Base-by-base conservation (phyloP, 2,797 vertebrate genomes). In the Danionella dracula region DNA sequence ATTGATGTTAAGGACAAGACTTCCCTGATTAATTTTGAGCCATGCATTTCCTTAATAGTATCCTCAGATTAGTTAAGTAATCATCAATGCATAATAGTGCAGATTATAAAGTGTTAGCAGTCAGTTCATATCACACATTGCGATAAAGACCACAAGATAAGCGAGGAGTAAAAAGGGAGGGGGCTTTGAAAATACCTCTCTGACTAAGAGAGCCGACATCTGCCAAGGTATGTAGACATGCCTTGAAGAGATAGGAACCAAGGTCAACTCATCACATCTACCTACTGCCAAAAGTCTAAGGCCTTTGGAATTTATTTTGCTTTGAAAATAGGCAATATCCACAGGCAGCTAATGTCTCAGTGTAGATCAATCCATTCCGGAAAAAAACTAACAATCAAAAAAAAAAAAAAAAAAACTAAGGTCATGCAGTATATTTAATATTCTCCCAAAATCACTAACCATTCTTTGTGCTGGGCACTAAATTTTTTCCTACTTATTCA, bases 171-270 rank as follows among this genome's bases (percentile, higher is more conserved):
- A 19, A 16, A 40, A 29, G 11, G 9, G n/a, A 44, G 15, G 29
- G 32, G 63, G 46, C 23, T 51, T 73, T 45, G 10, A 59, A 67
- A 82, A 84, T 78, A 73, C 79, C 75, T 83, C 77, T 76, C 45
- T 83, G 86, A 85, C 79, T 77, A 76, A 53, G 72, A 82, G 82
- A 70, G 83, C 82, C 86, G 83, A 88, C 85, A 87, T 82, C 81
- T 82, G 83, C 70, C 82, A 76, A 83, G 73, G 79, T 80, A 81
- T 80, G 84, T 75, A 81, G 83, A 86, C 83, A 78, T 81, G 82
- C 85, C 84, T 81, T 77, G 58, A 75, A 72, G 81, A 82, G 79
- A 84, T 10, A 59, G 41, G 73, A 76, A 77, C 83, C 77, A 77
- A 84, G 87, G 85, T 89, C 86, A 86, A 79, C 79, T 81, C 77